Conservation (phyloP, 2,888 invertebrate species). For the Pantelozetes paolii region DNA sequence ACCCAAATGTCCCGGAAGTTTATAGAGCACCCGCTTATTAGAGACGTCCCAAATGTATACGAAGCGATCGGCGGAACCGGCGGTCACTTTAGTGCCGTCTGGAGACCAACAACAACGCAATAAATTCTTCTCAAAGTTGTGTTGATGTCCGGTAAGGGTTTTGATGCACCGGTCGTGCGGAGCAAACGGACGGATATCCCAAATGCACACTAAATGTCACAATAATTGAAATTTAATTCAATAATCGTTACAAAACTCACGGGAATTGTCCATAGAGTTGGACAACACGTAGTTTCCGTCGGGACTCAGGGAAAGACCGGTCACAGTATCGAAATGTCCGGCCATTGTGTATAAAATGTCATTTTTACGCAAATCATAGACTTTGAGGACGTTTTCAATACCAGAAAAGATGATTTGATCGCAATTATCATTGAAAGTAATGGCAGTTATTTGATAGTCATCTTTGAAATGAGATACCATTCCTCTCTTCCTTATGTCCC, state of each 20-base stretch:
- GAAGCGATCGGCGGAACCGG: conserved; percentile 91
- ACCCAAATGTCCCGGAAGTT: conserved; percentile 95
- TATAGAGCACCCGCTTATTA: conserved; percentile 82
- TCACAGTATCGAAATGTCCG: conserved; percentile 94
- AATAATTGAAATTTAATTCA: not conserved
- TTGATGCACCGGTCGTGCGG: conserved; percentile 89
- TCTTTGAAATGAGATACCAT: conserved; percentile 60
- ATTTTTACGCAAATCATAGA: conserved; percentile 92
- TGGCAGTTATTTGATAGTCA: conserved; percentile 65
- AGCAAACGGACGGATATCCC: conserved; percentile 95
- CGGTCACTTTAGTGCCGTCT: conserved; percentile 82
- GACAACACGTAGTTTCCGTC: conserved; percentile 73
- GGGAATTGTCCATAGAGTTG: conserved; percentile 92
- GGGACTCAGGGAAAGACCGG: conserved; percentile 72
- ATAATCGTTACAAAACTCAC: conserved; percentile 49
- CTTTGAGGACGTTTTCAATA: conserved; percentile 79
- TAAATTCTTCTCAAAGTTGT: conserved; percentile 96
- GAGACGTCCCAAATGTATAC: conserved; percentile 97
- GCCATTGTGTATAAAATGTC: conserved; percentile 74
- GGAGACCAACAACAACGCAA: conserved; percentile 87
- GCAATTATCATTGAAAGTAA: conserved; percentile 89
- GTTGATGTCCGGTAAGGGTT: conserved; percentile 85
- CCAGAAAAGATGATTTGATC: conserved; percentile 93
- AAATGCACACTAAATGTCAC: conserved; percentile 67
- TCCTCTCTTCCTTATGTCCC: conserved; percentile 84